phyloP scores from a whole-genome alignment of 2,888 invertebrate species.

The Lymantria monacha region DNA sequence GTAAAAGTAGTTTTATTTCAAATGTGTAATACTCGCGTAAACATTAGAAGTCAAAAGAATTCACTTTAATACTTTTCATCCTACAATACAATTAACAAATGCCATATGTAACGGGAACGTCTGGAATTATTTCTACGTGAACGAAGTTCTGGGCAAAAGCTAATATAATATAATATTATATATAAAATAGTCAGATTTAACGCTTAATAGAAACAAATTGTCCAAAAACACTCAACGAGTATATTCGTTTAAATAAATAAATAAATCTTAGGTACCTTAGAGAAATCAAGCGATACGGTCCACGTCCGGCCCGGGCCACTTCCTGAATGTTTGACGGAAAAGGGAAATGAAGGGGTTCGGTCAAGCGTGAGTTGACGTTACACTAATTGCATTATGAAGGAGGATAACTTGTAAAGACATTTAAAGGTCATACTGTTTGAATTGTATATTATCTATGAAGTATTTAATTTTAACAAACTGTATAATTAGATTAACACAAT shows the following conservation, averaged over 20 bases:
- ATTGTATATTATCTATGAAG: neutral
- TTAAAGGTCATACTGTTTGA: conserved; percentile 10
- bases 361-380: conserved; percentile 25
- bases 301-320: conserved; percentile 22
- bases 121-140: too few species aligned
- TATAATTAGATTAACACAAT: too few species aligned
- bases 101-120: too few species aligned
- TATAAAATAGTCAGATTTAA: too few species aligned
- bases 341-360: conserved; percentile 32
- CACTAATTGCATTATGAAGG: conserved; percentile 22
- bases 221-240: conserved; percentile 1
- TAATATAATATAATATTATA: too few species aligned
- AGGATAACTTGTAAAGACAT: conserved; percentile 11
- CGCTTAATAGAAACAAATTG: neutral
- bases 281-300: conserved; percentile 35
- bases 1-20: too few species aligned
- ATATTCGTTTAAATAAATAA: neutral
- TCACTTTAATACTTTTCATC: too few species aligned
- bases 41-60: too few species aligned
- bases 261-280: conserved; percentile 25
- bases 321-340: conserved; percentile 37
- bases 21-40: too few species aligned
- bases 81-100: too few species aligned
- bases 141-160: too few species aligned
- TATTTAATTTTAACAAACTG: neutral